These are phyloP conservation scores for Mesoligia furuncula DNA, from an alignment of 2,888 invertebrate genomes.

Conservation along the genomic window DNA sequence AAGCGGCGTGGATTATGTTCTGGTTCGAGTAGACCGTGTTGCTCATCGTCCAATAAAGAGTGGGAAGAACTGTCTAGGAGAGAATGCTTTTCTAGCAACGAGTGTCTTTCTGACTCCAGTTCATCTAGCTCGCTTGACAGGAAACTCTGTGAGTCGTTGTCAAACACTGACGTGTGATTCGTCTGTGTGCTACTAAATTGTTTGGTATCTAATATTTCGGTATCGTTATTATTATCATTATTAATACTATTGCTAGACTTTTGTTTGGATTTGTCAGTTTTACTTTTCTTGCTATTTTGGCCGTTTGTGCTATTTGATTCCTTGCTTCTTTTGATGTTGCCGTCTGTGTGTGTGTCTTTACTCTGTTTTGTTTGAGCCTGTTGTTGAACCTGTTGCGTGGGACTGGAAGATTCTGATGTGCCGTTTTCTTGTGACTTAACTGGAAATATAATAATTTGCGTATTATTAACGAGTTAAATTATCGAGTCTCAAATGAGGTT, in stretches of 20 bases:
- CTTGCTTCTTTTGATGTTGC: slow-evolving; percentile 84
- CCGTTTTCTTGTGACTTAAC: slow-evolving; percentile 89
- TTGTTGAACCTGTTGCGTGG: slow-evolving; percentile 79
- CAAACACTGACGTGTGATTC: slow-evolving; percentile 80
- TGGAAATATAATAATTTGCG: slow-evolving; percentile 66
- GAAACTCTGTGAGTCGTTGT: slow-evolving; percentile 81
- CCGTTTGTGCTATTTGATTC: slow-evolving; percentile 87
- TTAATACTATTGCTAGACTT: slow-evolving; percentile 88
- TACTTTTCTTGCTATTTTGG: slow-evolving; percentile 83
- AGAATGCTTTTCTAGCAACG: slow-evolving; percentile 87
- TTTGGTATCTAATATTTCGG: slow-evolving; percentile 67
- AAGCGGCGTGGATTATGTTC: slow-evolving; percentile 58
- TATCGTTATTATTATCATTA: slow-evolving; percentile 80
- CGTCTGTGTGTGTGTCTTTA: slow-evolving; percentile 85
- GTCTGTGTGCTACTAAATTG: slow-evolving; percentile 63
- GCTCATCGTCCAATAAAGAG: slow-evolving; percentile 85
- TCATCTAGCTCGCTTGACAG: slow-evolving; percentile 86
- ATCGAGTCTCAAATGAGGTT: background rate
- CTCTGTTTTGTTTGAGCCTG: slow-evolving; percentile 87
- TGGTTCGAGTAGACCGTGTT: slow-evolving; percentile 79
- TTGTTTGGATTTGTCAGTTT: slow-evolving; percentile 87
- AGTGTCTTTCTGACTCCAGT: slow-evolving; percentile 88
- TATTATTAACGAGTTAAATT: background rate
- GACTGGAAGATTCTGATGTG: slow-evolving; percentile 89
- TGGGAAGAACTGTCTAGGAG: slow-evolving; percentile 87